Conservation (phyloP, 2,888 invertebrate species). For the Glaucopsyche alexis region DNA sequence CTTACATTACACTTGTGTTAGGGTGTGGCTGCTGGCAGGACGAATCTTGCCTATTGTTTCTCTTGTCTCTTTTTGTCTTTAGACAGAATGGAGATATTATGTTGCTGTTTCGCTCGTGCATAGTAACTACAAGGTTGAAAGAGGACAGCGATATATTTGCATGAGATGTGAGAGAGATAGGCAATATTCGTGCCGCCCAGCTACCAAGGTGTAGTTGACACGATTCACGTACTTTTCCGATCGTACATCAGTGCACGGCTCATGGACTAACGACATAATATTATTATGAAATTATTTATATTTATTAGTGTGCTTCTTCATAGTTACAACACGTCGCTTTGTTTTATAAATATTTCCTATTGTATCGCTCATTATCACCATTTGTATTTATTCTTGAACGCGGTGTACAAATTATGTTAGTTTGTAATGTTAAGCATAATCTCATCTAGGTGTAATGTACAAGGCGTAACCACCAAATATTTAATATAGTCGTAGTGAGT, state of each 20-base stretch:
- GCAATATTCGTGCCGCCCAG: not conserved
- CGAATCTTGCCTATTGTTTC: not conserved
- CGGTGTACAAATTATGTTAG: slow-evolving; percentile 36
- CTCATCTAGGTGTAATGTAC: slow-evolving; percentile 74
- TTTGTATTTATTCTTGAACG: slow-evolving; percentile 32
- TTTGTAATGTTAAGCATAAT: slow-evolving; percentile 53
- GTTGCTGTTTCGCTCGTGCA: not conserved
- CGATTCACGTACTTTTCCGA: slow-evolving; percentile 42
- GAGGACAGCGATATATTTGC: slow-evolving; percentile 26
- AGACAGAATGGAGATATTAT: not conserved
- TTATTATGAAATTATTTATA: slow-evolving; percentile 35
- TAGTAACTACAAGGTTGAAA: not conserved
- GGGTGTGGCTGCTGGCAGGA: slow-evolving; percentile 26
- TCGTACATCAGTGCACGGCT: slow-evolving; percentile 57
- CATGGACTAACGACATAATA: slow-evolving; percentile 44
- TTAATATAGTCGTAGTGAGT: slow-evolving; percentile 43
- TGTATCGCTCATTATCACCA: slow-evolving; percentile 44
- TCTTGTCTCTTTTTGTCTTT: not conserved
- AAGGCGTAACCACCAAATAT: slow-evolving; percentile 76
- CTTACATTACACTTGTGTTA: slow-evolving; percentile 36
- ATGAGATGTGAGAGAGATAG: slow-evolving; percentile 14
- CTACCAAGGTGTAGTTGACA: slow-evolving; percentile 34
- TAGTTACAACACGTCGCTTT: slow-evolving; percentile 53
- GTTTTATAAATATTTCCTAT: slow-evolving; percentile 40
- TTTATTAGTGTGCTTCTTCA: slow-evolving; percentile 46